Conservation (phyloP, 2,113 vertebrate genomes). For the Pedetes capensis region DNA sequence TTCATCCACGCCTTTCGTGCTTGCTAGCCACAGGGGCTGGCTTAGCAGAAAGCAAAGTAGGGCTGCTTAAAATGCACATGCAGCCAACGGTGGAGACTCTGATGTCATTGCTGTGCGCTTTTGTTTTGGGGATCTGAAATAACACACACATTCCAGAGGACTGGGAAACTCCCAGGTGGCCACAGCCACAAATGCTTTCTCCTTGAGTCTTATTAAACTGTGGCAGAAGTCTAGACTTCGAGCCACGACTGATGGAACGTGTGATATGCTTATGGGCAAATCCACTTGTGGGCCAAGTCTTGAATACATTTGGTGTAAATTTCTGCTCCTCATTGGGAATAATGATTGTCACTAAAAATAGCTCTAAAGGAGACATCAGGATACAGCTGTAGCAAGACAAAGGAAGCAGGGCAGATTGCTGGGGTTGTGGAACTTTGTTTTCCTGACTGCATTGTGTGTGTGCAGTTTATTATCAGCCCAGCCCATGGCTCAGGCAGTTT, state of each 20-base stretch:
- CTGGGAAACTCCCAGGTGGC: slow-evolving; percentile 45
- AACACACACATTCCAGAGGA: not conserved
- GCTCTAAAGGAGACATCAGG: not conserved
- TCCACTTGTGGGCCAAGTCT: not conserved
- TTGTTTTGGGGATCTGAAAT: not conserved
- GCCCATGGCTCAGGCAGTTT: not conserved
- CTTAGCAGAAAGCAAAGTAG: not conserved
- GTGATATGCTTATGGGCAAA: no score
- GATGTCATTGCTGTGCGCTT: not conserved
- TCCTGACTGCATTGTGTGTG: not conserved
- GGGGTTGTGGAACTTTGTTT: not conserved
- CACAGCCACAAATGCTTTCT: fast-evolving
- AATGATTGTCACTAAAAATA: slow-evolving; percentile 37
- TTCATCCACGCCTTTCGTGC: not conserved
- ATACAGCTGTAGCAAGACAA: not conserved
- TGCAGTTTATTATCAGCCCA: fast-evolving
- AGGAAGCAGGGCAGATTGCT: not conserved
- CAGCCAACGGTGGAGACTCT: not conserved
- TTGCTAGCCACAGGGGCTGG: not conserved
- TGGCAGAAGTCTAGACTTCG: not conserved
- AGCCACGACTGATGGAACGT: not conserved
- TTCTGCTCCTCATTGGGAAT: not conserved
- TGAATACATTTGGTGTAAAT: not conserved
- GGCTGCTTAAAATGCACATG: not conserved
- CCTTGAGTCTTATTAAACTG: not conserved